Percentiles rank a stretch among this genome's conserved stretches.
Evolutionary conservation across 2,113 vertebrate species (phyloP).

Genomic region (Cephalopholis sonnerati): DNA sequence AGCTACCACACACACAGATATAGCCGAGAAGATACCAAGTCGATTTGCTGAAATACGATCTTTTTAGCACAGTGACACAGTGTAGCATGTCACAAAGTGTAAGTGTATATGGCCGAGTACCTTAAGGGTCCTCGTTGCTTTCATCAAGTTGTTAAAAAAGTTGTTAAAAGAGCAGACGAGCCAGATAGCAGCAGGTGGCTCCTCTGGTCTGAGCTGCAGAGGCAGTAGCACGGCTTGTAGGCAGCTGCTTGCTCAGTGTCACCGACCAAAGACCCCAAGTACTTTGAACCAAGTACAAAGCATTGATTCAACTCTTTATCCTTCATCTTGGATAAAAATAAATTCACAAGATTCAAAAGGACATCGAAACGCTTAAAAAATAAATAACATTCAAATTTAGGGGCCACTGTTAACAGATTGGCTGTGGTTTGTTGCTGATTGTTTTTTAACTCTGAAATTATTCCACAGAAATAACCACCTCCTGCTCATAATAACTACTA

Average conservation of each 20-base stretch:
- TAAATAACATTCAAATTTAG: not conserved
- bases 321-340: conserved; percentile 24
- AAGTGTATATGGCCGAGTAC: not conserved
- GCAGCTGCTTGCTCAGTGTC: conserved; percentile 48
- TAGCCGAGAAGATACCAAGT: not conserved
- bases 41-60: not conserved
- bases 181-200: conserved; percentile 47
- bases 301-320: conserved; percentile 38
- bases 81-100: not conserved
- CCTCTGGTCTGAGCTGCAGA: conserved; percentile 38
- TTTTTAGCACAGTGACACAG: not conserved
- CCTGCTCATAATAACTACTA: not conserved
- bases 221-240: conserved; percentile 30
- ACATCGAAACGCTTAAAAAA: not conserved
- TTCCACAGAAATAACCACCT: conserved; percentile 1
- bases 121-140: not conserved
- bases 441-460: not conserved
- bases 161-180: conserved; percentile 2
- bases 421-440: not conserved
- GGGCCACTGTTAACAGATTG: not conserved
- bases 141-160: conserved; percentile 24
- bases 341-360: conserved; percentile 6
- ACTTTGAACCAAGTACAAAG: conserved; percentile 55
- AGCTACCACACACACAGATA: not conserved
- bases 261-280: conserved; percentile 43